A percentile compares a stretch with the other conserved stretches of the same genome.
These are phyloP conservation scores for Drosophila pectinifera DNA, from an alignment of 1,140 invertebrate genomes.

Conservation along the genomic window DNA sequence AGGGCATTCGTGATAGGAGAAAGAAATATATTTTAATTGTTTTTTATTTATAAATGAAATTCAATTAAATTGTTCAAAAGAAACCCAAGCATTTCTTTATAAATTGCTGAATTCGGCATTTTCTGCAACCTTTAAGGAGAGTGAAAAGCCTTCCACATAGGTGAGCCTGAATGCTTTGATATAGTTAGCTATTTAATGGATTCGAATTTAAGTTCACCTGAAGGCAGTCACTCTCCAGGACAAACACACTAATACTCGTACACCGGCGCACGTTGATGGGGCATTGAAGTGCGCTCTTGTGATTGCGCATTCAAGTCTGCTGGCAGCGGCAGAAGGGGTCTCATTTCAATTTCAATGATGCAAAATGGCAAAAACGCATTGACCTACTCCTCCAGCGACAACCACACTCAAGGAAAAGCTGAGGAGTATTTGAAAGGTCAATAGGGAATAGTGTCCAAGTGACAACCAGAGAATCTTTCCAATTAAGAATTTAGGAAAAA, in stretches of 20 bases:
- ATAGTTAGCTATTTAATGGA: not conserved
- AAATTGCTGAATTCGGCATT: too few relatives aligned
- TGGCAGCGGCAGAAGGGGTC: conserved; percentile 14
- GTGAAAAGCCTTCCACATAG: not conserved
- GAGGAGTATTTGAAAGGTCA: not conserved
- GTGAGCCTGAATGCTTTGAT: not conserved
- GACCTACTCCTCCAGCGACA: conserved; percentile 52
- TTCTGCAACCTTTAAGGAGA: too few relatives aligned
- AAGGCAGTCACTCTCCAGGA: not conserved
- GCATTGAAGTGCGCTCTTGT: conserved; percentile 40
- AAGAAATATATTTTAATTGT: too few relatives aligned
- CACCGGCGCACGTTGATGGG: conserved; percentile 3
- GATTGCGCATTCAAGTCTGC: conserved; percentile 45
- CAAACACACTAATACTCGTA: conserved; percentile 6
- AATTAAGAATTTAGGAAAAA: not conserved
- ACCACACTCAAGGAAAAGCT: conserved; percentile 12
- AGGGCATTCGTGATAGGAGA: too few relatives aligned
- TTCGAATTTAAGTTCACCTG: conserved; percentile 4
- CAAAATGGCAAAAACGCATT: conserved; percentile 59
- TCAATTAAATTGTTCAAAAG: too few relatives aligned
- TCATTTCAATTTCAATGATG: conserved; percentile 68
- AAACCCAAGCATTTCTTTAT: too few relatives aligned
- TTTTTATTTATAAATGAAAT: too few relatives aligned
- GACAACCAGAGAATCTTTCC: not conserved
- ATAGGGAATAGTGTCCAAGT: not conserved